A percentile compares a stretch with the other conserved stretches of the same genome.
These are phyloP conservation scores for Dicyrtoma fusca DNA, from an alignment of 2,888 invertebrate genomes.

Conservation along the genomic window DNA sequence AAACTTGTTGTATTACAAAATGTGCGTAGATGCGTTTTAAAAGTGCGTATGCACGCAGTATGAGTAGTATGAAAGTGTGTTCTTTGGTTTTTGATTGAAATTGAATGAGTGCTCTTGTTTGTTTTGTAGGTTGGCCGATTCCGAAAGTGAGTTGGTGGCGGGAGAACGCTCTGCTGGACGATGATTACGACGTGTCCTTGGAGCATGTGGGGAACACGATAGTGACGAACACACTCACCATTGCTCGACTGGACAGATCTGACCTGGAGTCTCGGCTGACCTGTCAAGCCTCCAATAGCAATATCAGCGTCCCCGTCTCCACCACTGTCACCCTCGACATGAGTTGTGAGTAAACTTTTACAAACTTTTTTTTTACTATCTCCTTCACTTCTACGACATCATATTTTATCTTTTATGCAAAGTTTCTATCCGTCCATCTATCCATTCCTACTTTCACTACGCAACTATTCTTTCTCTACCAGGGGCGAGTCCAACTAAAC, in stretches of 20 bases:
- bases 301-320: conserved; percentile 70
- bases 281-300: conserved; percentile 71
- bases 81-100: not conserved
- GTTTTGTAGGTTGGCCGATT: conserved; percentile 69
- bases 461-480: no score
- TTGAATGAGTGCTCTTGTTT: conserved; percentile 4
- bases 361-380: not conserved
- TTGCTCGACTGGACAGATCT: conserved; percentile 70
- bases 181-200: conserved; percentile 70
- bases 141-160: conserved; percentile 79
- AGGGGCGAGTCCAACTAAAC: no score
- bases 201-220: conserved; percentile 63
- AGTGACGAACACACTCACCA: conserved; percentile 71
- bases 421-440: no score
- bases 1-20: no score
- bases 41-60: no score
- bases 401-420: not conserved
- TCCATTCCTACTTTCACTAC: no score
- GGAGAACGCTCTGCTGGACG: conserved; percentile 72
- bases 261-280: conserved; percentile 72
- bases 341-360: conserved; percentile 68
- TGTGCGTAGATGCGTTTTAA: no score
- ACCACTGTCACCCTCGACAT: conserved; percentile 72
- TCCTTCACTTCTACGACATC: not conserved
- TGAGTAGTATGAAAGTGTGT: no score